Base-by-base conservation (phyloP, 2,888 invertebrate species). In the Archips xylosteana region DNA sequence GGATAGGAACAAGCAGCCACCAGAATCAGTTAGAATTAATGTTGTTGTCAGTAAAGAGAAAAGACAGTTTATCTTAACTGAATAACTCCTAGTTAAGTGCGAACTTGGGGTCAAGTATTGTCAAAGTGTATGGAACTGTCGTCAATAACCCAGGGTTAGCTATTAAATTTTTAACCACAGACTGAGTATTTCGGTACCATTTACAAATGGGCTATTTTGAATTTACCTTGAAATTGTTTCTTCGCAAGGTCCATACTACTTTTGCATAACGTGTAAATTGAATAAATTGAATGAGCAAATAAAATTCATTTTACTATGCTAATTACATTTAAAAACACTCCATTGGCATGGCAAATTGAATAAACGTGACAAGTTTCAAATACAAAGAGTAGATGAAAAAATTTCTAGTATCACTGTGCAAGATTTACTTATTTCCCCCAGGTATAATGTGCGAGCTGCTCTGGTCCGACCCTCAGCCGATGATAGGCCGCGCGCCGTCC, bases 401-500 rank as follows among this genome's bases (percentile, higher is more conserved):
- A 23, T 23, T 23, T 23, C 23, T 23, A 23, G 0, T 23, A 23
- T 23, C 23, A 23, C 23, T 23, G 1, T 23, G 23, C 39, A 39
- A 39, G 39, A 39, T 12, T 45, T 45, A 2, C 12, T 12, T 39
- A 42, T 49, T 39, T 12, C 49, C 77, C 59, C 0, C 87, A 96
- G 96, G 97, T 76, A 95, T 98, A 77, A 99, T 99, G 99, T 99
- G 99, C 89, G 99, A 99, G 89, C 94, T 99, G 70, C 95, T 99
- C 23, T 99, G 99, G 99, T 99, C 99, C 0, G 99, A 99, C 93
- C 99, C 99, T 0, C 99, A 99, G 86, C 97, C 97, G 9, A 97
- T 97, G 92, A 86, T 89, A 70, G 99, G 99, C 0, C 95, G 98
- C 51, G 97, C 98, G 0, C 97, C 98, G 0, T 99, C 99, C 77